Evolutionary conservation across 2,888 invertebrate genomes (phyloP).

Genomic region (Chymomyza fuscimana): DNA sequence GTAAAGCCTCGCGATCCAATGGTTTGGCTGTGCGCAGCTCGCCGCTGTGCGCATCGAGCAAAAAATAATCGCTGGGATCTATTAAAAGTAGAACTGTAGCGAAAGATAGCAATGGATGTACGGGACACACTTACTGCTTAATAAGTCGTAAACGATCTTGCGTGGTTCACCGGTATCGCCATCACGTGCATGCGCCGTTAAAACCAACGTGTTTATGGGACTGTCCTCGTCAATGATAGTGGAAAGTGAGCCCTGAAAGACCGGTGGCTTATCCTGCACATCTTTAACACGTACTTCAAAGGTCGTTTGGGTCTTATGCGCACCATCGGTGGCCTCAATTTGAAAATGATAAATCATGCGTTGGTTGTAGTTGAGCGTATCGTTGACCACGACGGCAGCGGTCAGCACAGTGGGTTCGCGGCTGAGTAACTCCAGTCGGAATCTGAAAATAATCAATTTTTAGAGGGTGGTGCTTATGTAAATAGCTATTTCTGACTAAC

Average conservation of each 20-base stretch:
- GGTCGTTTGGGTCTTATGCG: slow-evolving; percentile 85
- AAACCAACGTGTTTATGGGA: slow-evolving; percentile 89
- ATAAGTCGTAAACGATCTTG: slow-evolving; percentile 87
- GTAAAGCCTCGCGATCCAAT: slow-evolving; percentile 90
- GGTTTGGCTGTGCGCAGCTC: slow-evolving; percentile 91
- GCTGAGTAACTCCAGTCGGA: slow-evolving; percentile 71
- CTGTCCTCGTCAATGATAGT: slow-evolving; percentile 91
- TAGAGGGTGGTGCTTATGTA: neutral
- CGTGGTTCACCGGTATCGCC: slow-evolving; percentile 92
- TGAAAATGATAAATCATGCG: slow-evolving; percentile 89
- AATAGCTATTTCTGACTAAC: slow-evolving; percentile 48
- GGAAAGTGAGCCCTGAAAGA: slow-evolving; percentile 89
- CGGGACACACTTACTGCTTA: slow-evolving; percentile 84
- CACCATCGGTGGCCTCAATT: slow-evolving; percentile 89
- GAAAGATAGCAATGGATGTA: neutral
- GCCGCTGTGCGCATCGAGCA: slow-evolving; percentile 88
- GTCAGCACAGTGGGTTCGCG: slow-evolving; percentile 83
- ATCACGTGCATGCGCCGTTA: slow-evolving; percentile 90
- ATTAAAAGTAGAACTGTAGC: neutral
- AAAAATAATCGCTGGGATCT: slow-evolving; percentile 94
- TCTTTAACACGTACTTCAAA: slow-evolving; percentile 90
- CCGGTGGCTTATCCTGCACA: slow-evolving; percentile 92
- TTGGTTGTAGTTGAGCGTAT: slow-evolving; percentile 87
- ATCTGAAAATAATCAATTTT: slow-evolving; percentile 57
- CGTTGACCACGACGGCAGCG: slow-evolving; percentile 87